Evolutionary conservation across 2,113 vertebrate species (phyloP), one percentile per base, ranked within the genome.

Genomic region (Urocynchramus pylzowi): DNA sequence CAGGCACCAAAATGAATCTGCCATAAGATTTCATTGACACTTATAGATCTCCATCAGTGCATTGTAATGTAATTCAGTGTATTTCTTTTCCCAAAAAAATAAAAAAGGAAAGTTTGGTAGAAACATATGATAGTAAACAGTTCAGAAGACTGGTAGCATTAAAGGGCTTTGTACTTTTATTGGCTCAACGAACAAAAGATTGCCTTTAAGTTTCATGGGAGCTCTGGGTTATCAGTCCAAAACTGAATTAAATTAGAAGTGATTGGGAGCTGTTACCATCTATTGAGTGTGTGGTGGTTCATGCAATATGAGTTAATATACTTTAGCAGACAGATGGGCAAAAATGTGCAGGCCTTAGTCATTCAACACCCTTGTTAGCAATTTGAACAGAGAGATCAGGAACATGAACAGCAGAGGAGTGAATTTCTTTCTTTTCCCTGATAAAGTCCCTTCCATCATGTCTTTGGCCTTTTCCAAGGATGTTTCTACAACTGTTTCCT

Each of bases 301-400:
- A 61, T 92, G 95, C 65, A 89, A 50, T n/a, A 22, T 31, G 68
- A 96, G 92, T 92, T 96, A 92, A 94, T 94, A 39, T 11, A 68
- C 88, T 91, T 94, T 42, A 96, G 96, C 84, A 94, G 89, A 83
- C 94, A 97, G 95, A 97, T 96, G 94, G 95, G 89, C 78, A 94
- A 78, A 91, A 96, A 89, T 76, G 81, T 69, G 49, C 67, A 91
- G 61, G 35, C 63, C 67, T 96, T 87, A 96, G 81, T 96, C 89
- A 95, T 73, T 85, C 90, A 76, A 45, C 87, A 89, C 78, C 57
- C 91, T 79, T 79, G 77, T 87, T 85, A 95, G 61, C 77, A 93
- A 79, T 85, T 41, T 7, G 19, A 91, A 91, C 73, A 87, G n/a
- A 90, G 90, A 91, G 31, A 94, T 65, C 57, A 73, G 67, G 61